Evolutionary conservation across 2,113 vertebrate species (phyloP).

Genomic region (Ranitomeya variabilis): DNA sequence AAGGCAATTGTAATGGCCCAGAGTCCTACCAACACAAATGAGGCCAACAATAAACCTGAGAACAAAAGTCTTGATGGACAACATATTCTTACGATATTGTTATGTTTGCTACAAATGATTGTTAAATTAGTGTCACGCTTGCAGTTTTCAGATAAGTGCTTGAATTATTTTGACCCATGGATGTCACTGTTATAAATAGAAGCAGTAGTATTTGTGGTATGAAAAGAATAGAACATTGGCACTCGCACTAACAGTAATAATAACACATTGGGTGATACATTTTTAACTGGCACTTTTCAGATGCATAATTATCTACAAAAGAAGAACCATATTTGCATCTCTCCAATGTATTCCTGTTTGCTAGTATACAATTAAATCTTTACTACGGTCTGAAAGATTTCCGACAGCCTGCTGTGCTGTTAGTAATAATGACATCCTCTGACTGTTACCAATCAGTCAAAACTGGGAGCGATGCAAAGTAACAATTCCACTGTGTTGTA

Average conservation of each 20-base stretch:
- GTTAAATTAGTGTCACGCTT: not conserved
- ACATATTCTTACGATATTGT: not conserved
- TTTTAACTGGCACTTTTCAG: slow-evolving; percentile 6
- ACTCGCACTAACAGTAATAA: not conserved
- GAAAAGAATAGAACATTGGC: not conserved
- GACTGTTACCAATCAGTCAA: slow-evolving; percentile 21
- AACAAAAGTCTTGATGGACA: not conserved
- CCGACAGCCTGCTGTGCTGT: not conserved
- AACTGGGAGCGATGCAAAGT: not conserved
- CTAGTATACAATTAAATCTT: slow-evolving; percentile 9
- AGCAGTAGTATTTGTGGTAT: not conserved
- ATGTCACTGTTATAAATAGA: not conserved
- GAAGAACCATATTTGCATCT: not conserved
- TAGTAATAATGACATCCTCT: slow-evolving; percentile 16
- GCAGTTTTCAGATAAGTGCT: not conserved
- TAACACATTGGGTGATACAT: not conserved
- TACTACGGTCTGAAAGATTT: slow-evolving; percentile 4
- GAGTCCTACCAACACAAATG: not conserved
- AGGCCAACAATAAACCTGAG: not conserved
- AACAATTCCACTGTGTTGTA: slow-evolving; percentile 18
- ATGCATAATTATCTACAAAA: not conserved
- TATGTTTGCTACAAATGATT: not conserved
- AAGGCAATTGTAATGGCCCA: not conserved
- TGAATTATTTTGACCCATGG: not conserved
- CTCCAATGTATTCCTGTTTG: not conserved